These are phyloP conservation scores for Cinclus mexicanus DNA, from an alignment of 2,113 vertebrate genomes.

Conservation along the genomic window DNA sequence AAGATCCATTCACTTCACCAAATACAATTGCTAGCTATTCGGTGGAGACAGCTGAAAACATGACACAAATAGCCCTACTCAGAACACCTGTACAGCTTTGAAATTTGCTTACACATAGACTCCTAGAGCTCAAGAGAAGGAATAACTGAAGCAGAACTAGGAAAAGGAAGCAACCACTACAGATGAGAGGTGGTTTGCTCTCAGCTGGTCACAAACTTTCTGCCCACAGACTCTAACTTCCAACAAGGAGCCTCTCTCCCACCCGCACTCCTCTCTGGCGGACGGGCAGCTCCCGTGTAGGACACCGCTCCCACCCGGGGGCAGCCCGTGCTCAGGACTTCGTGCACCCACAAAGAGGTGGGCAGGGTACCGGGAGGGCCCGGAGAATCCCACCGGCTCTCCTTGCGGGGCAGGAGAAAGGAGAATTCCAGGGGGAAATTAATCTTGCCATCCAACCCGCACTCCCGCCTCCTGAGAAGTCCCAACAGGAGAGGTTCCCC, in stretches of 20 bases:
- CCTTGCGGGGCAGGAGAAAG: not conserved
- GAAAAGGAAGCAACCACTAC: not conserved
- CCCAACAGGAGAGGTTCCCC: not conserved
- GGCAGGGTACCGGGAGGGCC: not conserved
- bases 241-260: not conserved
- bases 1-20: not conserved
- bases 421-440: not conserved
- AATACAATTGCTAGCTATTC: not conserved
- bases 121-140: not conserved
- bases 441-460: not conserved
- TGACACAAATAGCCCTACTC: fast-evolving
- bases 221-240: not conserved
- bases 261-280: not conserved
- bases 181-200: not conserved
- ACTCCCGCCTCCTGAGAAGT: not conserved
- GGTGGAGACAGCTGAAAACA: not conserved
- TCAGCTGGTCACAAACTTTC: not conserved
- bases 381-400: not conserved
- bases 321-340: not conserved
- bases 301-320: fast-evolving
- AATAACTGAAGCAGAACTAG: not conserved
- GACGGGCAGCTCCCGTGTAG: not conserved
- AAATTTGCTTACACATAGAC: not conserved
- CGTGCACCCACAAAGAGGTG: too few species aligned
- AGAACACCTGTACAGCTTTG: not conserved